Conservation (phyloP, 2,797 vertebrate genomes). For the Sebastes nivosus region DNA sequence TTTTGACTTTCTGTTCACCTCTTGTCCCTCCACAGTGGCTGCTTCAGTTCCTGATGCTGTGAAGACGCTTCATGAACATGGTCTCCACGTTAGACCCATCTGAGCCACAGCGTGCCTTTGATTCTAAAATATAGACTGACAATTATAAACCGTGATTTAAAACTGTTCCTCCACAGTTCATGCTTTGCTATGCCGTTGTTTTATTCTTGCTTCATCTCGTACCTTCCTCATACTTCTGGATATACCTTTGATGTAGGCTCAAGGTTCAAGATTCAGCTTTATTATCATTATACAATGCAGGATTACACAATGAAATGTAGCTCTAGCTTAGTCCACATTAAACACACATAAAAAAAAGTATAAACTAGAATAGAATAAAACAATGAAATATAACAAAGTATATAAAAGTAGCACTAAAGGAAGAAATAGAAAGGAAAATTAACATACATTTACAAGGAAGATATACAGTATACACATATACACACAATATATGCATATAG, state of each 20-base stretch:
- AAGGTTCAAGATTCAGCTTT: neutral
- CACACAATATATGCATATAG: neutral
- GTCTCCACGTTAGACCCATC: conserved; percentile 9
- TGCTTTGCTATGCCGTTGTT: neutral
- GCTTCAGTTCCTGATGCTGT: conserved; percentile 77
- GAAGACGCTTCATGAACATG: conserved; percentile 36
- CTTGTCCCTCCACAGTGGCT: conserved; percentile 76
- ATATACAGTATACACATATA: neutral
- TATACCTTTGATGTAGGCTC: neutral
- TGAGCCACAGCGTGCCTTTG: neutral
- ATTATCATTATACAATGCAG: neutral
- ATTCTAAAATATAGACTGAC: neutral
- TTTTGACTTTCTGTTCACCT: conserved; percentile 1
- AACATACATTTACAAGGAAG: neutral
- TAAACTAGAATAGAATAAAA: neutral
- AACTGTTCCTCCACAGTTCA: neutral
- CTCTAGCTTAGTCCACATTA: neutral
- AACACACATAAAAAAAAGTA: neutral
- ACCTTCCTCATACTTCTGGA: neutral
- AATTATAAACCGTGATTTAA: neutral
- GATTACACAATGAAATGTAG: neutral
- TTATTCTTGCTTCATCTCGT: neutral
- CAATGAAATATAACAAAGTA: neutral
- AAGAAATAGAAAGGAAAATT: neutral
- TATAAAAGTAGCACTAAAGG: neutral